phyloP scores from a whole-genome alignment of 2,888 invertebrate species.

The Ornithoptera alexandrae region DNA sequence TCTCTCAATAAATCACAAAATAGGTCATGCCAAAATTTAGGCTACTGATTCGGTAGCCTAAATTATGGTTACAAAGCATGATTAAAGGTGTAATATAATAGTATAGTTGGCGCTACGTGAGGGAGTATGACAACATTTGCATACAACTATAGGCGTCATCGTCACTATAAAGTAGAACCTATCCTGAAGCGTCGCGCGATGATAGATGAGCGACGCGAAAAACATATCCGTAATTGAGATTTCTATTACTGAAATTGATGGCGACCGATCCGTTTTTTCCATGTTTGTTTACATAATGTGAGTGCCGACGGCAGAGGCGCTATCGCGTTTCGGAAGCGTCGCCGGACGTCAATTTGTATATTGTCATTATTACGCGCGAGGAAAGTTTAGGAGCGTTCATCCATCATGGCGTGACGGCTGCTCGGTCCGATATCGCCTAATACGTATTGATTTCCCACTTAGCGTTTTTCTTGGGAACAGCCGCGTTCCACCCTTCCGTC shows the following conservation, averaged over 20 bases:
- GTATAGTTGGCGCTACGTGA: no score
- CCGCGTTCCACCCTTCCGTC: constrained; percentile 77
- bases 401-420: constrained; percentile 77
- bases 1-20: no score
- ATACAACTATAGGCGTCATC: constrained; percentile 17
- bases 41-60: no score
- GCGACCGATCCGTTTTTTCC: constrained; percentile 65
- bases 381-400: constrained; percentile 76
- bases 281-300: constrained; percentile 77
- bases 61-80: no score
- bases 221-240: constrained; percentile 78
- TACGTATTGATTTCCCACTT: constrained; percentile 81
- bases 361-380: constrained; percentile 77
- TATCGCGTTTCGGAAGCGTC: constrained; percentile 75
- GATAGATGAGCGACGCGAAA: constrained; percentile 75
- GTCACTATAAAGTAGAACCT: constrained; percentile 13
- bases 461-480: constrained; percentile 77
- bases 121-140: constrained; percentile 15
- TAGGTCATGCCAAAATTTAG: no score
- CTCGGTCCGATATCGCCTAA: constrained; percentile 78
- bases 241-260: constrained; percentile 77
- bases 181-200: constrained; percentile 51
- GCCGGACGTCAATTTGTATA: constrained; percentile 79
- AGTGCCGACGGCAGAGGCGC: constrained; percentile 60
- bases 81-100: no score